Percentiles rank a stretch among this genome's conserved stretches.
phyloP scores from a whole-genome alignment of 2,888 invertebrate species.

The Portevinia maculata region DNA sequence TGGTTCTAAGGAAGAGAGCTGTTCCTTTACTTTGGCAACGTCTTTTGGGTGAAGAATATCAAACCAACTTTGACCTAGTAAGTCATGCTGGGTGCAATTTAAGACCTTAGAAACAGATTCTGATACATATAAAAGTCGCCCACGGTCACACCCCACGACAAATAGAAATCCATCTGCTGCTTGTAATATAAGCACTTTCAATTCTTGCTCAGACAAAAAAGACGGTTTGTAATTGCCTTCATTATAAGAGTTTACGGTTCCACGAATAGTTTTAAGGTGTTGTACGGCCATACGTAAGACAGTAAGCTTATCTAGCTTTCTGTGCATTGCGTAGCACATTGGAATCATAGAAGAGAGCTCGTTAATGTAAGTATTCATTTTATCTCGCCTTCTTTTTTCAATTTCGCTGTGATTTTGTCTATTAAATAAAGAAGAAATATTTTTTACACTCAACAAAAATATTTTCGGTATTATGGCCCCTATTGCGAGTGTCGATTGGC shows the following conservation, averaged over 20 bases:
- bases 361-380: conserved; percentile 97
- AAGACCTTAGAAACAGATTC: conserved; percentile 92
- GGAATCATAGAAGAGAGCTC: conserved; percentile 95
- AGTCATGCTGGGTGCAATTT: conserved; percentile 92
- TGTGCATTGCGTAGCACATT: conserved; percentile 96
- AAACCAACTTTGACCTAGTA: conserved; percentile 96
- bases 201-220: conserved; percentile 93
- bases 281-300: conserved; percentile 96
- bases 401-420: conserved; percentile 99
- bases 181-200: conserved; percentile 92
- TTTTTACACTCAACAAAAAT: too few relatives aligned
- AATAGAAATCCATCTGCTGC: conserved; percentile 95
- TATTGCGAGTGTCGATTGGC: too few relatives aligned
- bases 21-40: conserved; percentile 97
- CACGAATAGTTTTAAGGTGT: conserved; percentile 91
- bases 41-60: conserved; percentile 97
- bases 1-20: conserved; percentile 94
- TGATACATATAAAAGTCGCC: conserved; percentile 94
- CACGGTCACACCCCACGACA: conserved; percentile 96
- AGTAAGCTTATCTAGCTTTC: conserved; percentile 96
- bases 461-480: too few relatives aligned
- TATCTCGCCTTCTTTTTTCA: conserved; percentile 96
- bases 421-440: conserved; percentile 70
- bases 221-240: conserved; percentile 91
- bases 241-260: conserved; percentile 89